These are phyloP conservation scores for Charadrius vociferus DNA, from an alignment of 2,113 vertebrate species.

Conservation along the genomic window DNA sequence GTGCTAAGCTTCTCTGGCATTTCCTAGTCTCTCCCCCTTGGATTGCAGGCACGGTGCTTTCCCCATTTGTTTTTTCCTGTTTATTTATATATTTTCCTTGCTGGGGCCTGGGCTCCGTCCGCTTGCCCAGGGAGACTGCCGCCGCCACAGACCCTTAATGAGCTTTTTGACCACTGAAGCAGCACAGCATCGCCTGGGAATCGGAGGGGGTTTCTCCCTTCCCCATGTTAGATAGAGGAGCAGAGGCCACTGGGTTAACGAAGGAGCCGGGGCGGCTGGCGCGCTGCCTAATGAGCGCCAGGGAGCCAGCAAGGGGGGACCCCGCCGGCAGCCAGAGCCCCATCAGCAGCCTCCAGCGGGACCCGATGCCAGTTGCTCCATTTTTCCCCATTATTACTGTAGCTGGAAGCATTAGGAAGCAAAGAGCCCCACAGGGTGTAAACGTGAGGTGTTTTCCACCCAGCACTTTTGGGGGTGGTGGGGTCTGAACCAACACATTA, in stretches of 20 bases:
- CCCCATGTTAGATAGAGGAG: not conserved
- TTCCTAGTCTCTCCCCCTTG: not conserved
- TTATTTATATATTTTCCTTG: constrained; percentile 50
- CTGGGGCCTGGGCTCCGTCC: not conserved
- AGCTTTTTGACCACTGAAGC: constrained; percentile 56
- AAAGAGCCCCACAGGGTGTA: not conserved
- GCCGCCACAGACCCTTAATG: not conserved
- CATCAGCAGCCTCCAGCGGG: not conserved
- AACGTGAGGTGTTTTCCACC: not conserved
- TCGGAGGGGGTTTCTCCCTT: not conserved
- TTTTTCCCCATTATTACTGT: not conserved
- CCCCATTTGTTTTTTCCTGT: constrained; percentile 15
- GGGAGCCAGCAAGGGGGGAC: not conserved
- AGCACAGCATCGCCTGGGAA: constrained; percentile 63
- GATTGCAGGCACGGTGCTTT: not conserved
- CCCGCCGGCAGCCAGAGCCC: rapidly evolving
- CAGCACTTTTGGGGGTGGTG: not conserved
- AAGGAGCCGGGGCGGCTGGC: not conserved
- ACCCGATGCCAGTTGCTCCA: not conserved
- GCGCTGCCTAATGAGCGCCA: not conserved
- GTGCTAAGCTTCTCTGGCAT: not conserved
- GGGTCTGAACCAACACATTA: not conserved
- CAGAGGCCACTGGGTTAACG: constrained; percentile 52
- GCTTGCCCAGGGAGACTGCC: not conserved
- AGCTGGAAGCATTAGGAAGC: not conserved